Conservation (phyloP, 2,888 invertebrate species). For the Drosophila meridiana region DNA sequence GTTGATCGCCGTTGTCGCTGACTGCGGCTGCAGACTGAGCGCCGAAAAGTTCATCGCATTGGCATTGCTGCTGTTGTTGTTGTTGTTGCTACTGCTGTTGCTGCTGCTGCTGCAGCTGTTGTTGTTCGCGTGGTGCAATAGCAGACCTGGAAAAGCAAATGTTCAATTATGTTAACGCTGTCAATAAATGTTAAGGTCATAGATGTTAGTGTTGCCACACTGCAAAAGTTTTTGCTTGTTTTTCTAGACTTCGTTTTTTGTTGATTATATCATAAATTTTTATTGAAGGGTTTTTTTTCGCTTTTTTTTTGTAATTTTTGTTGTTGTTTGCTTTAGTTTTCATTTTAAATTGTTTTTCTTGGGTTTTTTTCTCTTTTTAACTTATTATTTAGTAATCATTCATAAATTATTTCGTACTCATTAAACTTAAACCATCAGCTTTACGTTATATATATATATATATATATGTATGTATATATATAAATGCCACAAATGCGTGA, state of each 20-base stretch:
- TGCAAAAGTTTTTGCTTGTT: constrained; percentile 11
- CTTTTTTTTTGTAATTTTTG: constrained; percentile 48
- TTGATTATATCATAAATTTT: constrained; percentile 83
- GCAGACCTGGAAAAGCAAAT: constrained; percentile 72
- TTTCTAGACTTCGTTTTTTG: constrained; percentile 37
- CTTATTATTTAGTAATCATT: constrained; percentile 69
- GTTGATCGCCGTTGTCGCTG: constrained; percentile 29
- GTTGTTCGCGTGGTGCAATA: constrained; percentile 75
- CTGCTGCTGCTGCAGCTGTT: constrained; percentile 54
- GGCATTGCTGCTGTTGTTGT: constrained; percentile 45
- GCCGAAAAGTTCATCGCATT: constrained; percentile 74
- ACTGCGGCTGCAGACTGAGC: constrained; percentile 62
- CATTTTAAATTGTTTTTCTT: constrained; percentile 26
- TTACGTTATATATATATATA: constrained; percentile 68
- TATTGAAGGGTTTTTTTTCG: constrained; percentile 82
- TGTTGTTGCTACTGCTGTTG: constrained; percentile 30
- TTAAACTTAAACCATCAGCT: constrained; percentile 78
- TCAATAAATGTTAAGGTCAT: constrained; percentile 2
- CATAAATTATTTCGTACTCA: constrained; percentile 78
- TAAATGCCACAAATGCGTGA: constrained; percentile 72
- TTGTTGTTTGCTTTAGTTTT: constrained; percentile 46
- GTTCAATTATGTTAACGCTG: constrained; percentile 1
- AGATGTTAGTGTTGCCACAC: neutral
- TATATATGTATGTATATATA: constrained; percentile 50
- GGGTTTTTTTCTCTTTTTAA: constrained; percentile 50